phyloP scores from a whole-genome alignment of 1,140 invertebrate genomes.

The Papilio xuthus region DNA sequence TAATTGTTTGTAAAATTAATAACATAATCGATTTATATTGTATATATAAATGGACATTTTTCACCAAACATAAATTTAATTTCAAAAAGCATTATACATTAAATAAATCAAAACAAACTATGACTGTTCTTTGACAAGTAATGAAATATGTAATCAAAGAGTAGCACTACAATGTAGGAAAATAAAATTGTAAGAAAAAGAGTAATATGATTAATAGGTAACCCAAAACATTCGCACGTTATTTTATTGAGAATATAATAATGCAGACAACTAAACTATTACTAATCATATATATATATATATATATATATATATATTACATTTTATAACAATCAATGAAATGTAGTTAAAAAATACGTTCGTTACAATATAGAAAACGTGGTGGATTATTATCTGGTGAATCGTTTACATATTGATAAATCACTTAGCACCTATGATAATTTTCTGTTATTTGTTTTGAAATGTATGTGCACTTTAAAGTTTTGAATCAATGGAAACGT shows the following conservation, averaged over 20 bases:
- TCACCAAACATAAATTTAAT: neutral
- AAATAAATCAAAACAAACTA: slow-evolving; percentile 15
- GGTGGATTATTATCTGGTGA: no score
- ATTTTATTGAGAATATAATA: no score
- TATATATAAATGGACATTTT: neutral
- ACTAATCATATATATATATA: no score
- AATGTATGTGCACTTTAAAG: neutral
- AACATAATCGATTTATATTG: slow-evolving; percentile 32
- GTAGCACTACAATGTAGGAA: neutral
- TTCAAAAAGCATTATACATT: slow-evolving; percentile 4
- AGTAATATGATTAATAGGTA: neutral
- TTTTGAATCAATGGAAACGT: neutral
- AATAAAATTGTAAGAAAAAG: neutral
- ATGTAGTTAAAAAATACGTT: no score
- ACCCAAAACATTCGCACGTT: no score
- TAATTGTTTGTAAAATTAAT: slow-evolving; percentile 30
- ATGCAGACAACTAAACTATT: no score
- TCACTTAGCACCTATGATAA: neutral
- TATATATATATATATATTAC: no score
- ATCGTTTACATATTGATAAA: no score
- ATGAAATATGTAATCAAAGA: neutral
- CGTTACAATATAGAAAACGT: no score
- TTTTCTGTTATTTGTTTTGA: neutral
- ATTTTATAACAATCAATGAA: neutral
- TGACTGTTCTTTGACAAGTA: neutral